Conservation (phyloP, 37 sponge, comb jelly and placozoan species). For the Cliona cf. orientalis region DNA sequence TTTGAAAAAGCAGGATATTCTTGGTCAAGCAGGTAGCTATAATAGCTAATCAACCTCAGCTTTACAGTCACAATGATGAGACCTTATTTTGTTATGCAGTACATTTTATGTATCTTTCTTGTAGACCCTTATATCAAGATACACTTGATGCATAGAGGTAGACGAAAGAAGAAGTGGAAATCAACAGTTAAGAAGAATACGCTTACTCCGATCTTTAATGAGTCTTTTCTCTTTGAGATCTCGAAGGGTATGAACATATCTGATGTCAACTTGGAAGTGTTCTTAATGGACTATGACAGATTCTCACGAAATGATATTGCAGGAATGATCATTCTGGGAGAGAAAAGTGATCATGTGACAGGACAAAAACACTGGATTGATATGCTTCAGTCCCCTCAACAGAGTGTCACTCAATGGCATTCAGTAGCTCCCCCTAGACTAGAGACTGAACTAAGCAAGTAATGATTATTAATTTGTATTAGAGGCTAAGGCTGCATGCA, state of each 20-base stretch:
- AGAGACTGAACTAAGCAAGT: too few species aligned
- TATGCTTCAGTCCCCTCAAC: conserved; percentile 19
- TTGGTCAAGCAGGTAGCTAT: conserved; percentile 39
- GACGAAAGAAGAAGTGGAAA: conserved; percentile 56
- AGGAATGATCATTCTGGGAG: conserved; percentile 42
- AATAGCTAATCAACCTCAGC: not conserved
- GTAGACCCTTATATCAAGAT: conserved; percentile 82
- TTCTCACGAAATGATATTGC: conserved; percentile 36
- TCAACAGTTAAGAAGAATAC: conserved; percentile 60
- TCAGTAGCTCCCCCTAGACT: not conserved
- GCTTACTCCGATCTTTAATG: conserved; percentile 63
- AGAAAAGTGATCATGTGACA: not conserved
- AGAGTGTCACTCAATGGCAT: conserved; percentile 56
- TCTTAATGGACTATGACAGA: conserved; percentile 53
- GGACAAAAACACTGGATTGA: conserved; percentile 58
- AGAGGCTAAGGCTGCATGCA: too few species aligned
- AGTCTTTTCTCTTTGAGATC: conserved; percentile 71
- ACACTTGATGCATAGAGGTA: conserved; percentile 28
- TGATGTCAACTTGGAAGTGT: conserved; percentile 13
- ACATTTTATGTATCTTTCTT: not conserved
- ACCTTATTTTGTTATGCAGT: not conserved
- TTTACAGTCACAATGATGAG: not conserved
- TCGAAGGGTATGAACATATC: conserved; percentile 17
- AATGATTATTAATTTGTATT: not conserved
- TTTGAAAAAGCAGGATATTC: conserved; percentile 37